Conservation (phyloP, 2,888 invertebrate species). For the Lampropteryx suffumata region DNA sequence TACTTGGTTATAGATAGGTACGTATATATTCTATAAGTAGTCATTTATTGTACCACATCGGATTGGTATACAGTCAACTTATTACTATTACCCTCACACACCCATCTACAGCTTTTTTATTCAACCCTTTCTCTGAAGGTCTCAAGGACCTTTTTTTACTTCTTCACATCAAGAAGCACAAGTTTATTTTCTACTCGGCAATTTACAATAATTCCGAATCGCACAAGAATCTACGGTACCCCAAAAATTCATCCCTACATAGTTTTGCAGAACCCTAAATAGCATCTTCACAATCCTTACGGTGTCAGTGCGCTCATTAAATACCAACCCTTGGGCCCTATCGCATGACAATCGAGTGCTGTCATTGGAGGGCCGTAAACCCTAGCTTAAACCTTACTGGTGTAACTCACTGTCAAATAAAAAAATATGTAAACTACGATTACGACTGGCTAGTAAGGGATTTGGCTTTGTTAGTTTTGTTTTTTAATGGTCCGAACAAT, state of each 20-base stretch:
- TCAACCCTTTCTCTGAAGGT: neutral
- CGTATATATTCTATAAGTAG: no score
- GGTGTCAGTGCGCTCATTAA: constrained; percentile 56
- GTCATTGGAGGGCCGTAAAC: constrained; percentile 46
- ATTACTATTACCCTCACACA: no score
- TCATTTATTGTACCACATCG: no score
- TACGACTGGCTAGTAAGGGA: constrained; percentile 3
- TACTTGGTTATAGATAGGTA: no score
- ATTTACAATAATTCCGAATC: constrained; percentile 9
- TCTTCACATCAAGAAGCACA: neutral
- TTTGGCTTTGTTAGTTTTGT: constrained; percentile 6
- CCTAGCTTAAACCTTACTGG: constrained; percentile 33
- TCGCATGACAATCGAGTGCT: constrained; percentile 56
- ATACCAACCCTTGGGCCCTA: constrained; percentile 46
- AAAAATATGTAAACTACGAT: constrained; percentile 8
- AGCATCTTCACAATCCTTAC: constrained; percentile 39
- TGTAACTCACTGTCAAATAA: constrained; percentile 26
- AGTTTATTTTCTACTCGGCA: neutral
- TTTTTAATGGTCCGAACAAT: neutral
- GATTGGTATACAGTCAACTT: no score
- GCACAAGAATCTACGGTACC: constrained; percentile 4
- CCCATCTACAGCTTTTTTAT: no score
- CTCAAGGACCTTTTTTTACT: neutral
- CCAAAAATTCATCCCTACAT: constrained; percentile 17
- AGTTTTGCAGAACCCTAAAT: constrained; percentile 33